Percentiles rank a stretch among this genome's conserved stretches.
These are phyloP conservation scores for Dryadula phaetusa DNA, from an alignment of 2,888 invertebrate species.

Conservation along the genomic window DNA sequence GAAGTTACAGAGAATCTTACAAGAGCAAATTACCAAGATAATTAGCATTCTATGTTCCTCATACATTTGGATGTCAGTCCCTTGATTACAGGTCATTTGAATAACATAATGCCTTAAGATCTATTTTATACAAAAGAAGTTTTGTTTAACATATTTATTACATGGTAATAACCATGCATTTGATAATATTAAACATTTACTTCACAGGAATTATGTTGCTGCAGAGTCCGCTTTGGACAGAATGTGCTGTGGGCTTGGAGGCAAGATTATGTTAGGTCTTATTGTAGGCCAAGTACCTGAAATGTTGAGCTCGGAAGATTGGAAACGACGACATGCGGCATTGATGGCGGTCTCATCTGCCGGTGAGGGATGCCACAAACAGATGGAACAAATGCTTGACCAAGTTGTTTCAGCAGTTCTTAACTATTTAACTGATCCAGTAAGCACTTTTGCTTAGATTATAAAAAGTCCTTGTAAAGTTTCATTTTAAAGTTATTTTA, in stretches of 20 bases:
- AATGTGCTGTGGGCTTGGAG: conserved; percentile 98
- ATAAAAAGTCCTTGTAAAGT: background rate
- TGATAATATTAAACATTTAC: background rate
- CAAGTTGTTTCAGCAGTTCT: conserved; percentile 96
- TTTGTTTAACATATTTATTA: too few species aligned
- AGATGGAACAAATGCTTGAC: conserved; percentile 97
- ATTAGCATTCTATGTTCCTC: conserved; percentile 72
- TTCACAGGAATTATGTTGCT: conserved; percentile 93
- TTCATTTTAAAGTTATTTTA: background rate
- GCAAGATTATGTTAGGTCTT: conserved; percentile 94
- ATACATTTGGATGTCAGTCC: conserved; percentile 77
- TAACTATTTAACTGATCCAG: conserved; percentile 92
- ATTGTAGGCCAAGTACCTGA: conserved; percentile 93
- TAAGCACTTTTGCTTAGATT: conserved; percentile 68
- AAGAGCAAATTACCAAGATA: conserved; percentile 69
- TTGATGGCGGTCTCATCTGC: conserved; percentile 99
- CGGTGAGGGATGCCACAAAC: conserved; percentile 99
- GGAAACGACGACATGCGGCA: conserved; percentile 97
- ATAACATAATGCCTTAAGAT: too few species aligned
- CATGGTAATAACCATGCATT: background rate
- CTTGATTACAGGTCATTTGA: conserved; percentile 65
- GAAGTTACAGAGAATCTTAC: conserved; percentile 62
- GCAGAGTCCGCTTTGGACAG: conserved; percentile 99
- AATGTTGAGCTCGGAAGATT: conserved; percentile 93
- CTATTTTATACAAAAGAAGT: too few species aligned